Percentiles rank a stretch among this genome's conserved stretches.
phyloP scores from a whole-genome alignment of 2,113 vertebrate species.

The Columba livia region DNA sequence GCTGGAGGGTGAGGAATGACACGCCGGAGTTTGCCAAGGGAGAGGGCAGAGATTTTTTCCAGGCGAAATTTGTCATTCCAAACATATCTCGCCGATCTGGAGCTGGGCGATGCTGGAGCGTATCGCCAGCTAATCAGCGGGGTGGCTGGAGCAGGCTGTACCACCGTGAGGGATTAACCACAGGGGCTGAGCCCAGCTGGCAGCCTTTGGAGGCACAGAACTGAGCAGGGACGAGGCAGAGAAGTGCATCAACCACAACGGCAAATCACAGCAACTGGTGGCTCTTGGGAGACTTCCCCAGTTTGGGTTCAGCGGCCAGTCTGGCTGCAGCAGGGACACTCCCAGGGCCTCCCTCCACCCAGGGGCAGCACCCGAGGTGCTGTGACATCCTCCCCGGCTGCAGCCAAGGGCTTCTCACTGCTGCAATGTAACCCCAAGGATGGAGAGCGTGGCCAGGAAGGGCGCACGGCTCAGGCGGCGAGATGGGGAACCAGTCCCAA shows the following conservation, averaged over 20 bases:
- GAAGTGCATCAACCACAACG: background rate
- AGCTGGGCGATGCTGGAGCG: background rate
- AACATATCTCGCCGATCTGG: background rate
- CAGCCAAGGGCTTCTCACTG: background rate
- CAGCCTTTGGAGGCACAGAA: background rate
- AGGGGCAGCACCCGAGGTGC: background rate
- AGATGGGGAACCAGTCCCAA: background rate
- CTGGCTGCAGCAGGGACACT: slow-evolving; percentile 22
- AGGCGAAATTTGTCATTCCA: background rate
- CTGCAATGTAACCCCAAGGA: background rate
- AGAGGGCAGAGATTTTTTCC: background rate
- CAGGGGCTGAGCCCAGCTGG: background rate
- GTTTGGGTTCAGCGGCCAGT: background rate
- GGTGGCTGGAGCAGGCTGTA: slow-evolving; percentile 2
- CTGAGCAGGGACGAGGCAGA: background rate
- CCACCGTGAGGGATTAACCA: background rate
- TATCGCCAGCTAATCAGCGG: background rate
- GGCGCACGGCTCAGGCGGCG: background rate
- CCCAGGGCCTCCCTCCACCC: background rate
- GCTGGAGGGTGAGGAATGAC: background rate
- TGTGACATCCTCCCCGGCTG: background rate
- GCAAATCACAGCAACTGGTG: slow-evolving; percentile 63
- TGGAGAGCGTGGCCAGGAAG: background rate
- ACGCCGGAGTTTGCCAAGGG: background rate
- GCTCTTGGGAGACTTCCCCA: slow-evolving; percentile 51